Percentiles rank a stretch among this genome's conserved stretches.
phyloP scores from a whole-genome alignment of 2,113 vertebrate genomes.

The Corynorhinus townsendii region DNA sequence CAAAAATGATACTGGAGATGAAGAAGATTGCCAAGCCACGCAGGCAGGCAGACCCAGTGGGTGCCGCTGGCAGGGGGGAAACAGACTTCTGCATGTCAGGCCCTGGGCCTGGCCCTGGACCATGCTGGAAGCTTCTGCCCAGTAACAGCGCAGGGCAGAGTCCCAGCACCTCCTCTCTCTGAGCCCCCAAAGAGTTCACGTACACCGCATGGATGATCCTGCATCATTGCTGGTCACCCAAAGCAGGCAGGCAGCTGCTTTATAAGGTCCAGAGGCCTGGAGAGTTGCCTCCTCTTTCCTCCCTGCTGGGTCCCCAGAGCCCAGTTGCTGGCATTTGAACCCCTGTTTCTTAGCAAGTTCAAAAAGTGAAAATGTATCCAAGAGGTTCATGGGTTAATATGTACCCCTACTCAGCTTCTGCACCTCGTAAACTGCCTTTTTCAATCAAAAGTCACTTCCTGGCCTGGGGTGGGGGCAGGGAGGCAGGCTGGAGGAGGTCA shows the following conservation, averaged over 20 bases:
- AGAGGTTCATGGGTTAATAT: neutral
- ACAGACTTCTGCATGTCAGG: neutral
- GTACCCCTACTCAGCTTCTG: neutral
- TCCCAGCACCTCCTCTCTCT: neutral
- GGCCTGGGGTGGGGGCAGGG: neutral
- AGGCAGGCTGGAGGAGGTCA: no score
- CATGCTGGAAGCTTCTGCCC: neutral
- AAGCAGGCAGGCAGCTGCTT: neutral
- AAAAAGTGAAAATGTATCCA: neutral
- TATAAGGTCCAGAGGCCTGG: neutral
- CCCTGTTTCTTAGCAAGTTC: neutral
- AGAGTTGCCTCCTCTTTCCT: neutral
- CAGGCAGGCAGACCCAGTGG: neutral
- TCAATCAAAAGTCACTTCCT: neutral
- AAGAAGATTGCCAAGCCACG: neutral
- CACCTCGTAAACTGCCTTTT: neutral
- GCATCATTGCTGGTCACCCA: neutral
- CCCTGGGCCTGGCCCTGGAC: neutral
- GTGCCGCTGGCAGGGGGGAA: neutral
- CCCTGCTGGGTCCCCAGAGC: neutral
- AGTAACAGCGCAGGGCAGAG: neutral
- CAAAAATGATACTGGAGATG: neutral
- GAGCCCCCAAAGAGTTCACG: neutral
- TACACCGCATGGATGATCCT: no score
- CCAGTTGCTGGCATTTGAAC: neutral